Conservation (phyloP, 2,113 vertebrate genomes). For the human (Homo sapiens) region DNA sequence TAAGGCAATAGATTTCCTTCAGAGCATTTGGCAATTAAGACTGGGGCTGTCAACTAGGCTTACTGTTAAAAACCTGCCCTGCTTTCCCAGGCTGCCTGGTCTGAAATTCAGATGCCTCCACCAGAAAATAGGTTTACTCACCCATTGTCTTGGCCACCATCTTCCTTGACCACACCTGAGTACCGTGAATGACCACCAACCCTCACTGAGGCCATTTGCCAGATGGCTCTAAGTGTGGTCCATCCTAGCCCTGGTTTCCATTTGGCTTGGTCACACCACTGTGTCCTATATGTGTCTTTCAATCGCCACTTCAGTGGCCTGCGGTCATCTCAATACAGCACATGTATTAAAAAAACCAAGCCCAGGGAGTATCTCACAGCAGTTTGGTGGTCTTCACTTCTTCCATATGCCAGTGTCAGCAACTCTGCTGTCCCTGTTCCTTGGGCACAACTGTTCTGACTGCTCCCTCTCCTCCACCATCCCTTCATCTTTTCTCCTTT, state of each 20-base stretch:
- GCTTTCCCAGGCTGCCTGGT: not conserved
- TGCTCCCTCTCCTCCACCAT: not conserved
- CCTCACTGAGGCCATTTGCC: not conserved
- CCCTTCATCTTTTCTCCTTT: not conserved
- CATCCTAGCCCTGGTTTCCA: not conserved
- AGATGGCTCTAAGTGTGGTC: not conserved
- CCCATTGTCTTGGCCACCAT: not conserved
- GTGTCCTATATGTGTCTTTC: not conserved
- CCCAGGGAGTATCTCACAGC: rapidly evolving
- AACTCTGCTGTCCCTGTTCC: not conserved
- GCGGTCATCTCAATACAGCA: not conserved
- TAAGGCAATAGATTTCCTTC: not conserved
- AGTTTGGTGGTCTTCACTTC: not conserved
- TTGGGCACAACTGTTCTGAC: not conserved
- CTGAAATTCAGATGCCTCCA: not conserved
- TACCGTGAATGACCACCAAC: not conserved
- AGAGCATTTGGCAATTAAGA: not conserved
- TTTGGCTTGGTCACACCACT: not conserved
- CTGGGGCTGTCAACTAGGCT: not conserved
- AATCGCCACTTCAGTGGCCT: not conserved
- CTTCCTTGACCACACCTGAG: not conserved
- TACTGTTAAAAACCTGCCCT: not conserved
- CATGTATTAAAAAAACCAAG: not conserved
- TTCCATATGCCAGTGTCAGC: not conserved
- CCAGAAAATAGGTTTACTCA: not conserved